Conservation (phyloP, 2,888 invertebrate genomes). For the Bibio marci region DNA sequence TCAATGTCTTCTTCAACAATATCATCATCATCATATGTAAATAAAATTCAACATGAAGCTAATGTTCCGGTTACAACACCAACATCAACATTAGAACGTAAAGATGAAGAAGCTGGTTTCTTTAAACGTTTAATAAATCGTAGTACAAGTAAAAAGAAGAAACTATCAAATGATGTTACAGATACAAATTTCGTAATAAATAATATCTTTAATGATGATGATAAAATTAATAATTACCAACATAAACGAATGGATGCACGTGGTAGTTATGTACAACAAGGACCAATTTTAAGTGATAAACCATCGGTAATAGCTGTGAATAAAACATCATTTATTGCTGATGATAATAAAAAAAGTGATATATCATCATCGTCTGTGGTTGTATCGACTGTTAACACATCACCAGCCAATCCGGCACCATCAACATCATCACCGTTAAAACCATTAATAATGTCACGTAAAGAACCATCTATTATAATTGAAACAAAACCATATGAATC, state of each 20-base stretch:
- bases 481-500: conserved; percentile 8
- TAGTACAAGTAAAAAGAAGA: conserved; percentile 36
- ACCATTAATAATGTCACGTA: conserved; percentile 5
- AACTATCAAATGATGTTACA: conserved; percentile 28
- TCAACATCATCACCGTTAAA: not conserved
- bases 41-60: not conserved
- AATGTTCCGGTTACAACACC: not conserved
- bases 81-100: conserved; percentile 8
- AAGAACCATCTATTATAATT: conserved; percentile 7
- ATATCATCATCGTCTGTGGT: conserved; percentile 18
- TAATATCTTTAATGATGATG: conserved; percentile 8
- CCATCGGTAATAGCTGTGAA: not conserved
- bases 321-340: not conserved
- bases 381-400: not conserved
- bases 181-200: conserved; percentile 4
- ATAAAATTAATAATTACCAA: conserved; percentile 10
- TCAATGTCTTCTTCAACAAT: not conserved
- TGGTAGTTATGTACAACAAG: conserved; percentile 29
- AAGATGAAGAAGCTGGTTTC: conserved; percentile 37
- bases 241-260: conserved; percentile 35
- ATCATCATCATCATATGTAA: conserved; percentile 1
- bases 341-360: conserved; percentile 30
- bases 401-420: too few relatives aligned
- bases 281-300: not conserved
- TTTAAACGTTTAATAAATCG: conserved; percentile 47